phyloP scores from a whole-genome alignment of 2,797 vertebrate species.

The Coregonus sp. region DNA sequence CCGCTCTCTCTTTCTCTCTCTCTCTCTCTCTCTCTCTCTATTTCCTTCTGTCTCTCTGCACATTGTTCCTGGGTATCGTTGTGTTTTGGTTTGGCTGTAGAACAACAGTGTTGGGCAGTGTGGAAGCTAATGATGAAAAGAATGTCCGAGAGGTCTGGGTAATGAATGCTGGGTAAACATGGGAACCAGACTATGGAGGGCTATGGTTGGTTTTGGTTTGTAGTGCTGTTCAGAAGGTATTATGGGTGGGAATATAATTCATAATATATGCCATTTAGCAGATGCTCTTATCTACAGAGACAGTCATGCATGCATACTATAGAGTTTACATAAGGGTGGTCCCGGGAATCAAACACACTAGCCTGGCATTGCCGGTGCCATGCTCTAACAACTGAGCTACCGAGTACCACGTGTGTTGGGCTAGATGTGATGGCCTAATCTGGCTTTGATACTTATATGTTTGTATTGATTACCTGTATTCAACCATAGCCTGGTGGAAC shows the following conservation, averaged over 20 bases:
- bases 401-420: too few relatives aligned
- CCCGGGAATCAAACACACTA: too few relatives aligned
- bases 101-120: background rate
- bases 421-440: too few relatives aligned
- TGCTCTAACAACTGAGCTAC: too few relatives aligned
- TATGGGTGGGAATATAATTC: background rate
- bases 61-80: background rate
- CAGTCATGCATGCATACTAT: too few relatives aligned
- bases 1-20: background rate
- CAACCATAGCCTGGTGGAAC: too few relatives aligned
- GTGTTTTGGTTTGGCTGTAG: background rate
- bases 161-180: background rate
- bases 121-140: background rate
- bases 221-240: background rate
- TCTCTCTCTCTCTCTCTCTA: slow-evolving; percentile 14
- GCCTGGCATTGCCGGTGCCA: too few relatives aligned
- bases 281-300: too few relatives aligned
- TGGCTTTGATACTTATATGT: too few relatives aligned
- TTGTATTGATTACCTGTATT: too few relatives aligned
- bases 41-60: background rate
- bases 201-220: background rate
- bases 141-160: background rate
- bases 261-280: too few relatives aligned
- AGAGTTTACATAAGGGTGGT: too few relatives aligned
- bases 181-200: background rate